Percentiles rank a stretch among this genome's conserved stretches.
These are phyloP conservation scores for Channa striata DNA, from an alignment of 2,797 vertebrate genomes.

Conservation along the genomic window DNA sequence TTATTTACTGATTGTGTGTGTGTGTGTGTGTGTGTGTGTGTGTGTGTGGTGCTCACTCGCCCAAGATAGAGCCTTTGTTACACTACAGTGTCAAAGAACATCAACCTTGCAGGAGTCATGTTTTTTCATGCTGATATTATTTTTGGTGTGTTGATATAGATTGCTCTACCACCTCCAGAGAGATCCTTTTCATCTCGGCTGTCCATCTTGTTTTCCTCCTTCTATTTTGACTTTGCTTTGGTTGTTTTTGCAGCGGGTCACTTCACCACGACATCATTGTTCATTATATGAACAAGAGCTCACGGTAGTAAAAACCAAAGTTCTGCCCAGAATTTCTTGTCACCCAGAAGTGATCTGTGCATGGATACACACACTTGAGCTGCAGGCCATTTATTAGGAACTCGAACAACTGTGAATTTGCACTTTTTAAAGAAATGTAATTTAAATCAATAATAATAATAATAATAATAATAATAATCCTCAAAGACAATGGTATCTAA, in stretches of 20 bases:
- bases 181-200: slow-evolving; percentile 50
- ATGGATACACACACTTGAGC: background rate
- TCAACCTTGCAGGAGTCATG: slow-evolving; percentile 11
- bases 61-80: background rate
- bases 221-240: slow-evolving; percentile 15
- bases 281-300: slow-evolving; percentile 16
- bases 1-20: slow-evolving; percentile 16
- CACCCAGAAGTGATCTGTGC: slow-evolving; percentile 2
- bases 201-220: slow-evolving; percentile 49
- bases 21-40: no score
- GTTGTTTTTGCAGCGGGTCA: slow-evolving; percentile 26
- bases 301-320: slow-evolving; percentile 19
- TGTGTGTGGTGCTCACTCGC: no score
- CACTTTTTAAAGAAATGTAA: background rate
- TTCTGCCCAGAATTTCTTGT: background rate
- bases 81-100: slow-evolving; percentile 22
- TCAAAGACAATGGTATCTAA: background rate
- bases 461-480: background rate
- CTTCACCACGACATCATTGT: slow-evolving; percentile 33
- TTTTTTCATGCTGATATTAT: slow-evolving; percentile 38
- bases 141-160: slow-evolving; percentile 28
- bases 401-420: background rate
- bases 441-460: no score
- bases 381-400: background rate
- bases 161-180: slow-evolving; percentile 34